Evolutionary conservation across 2,797 vertebrate species (phyloP).

Genomic region (Aplochiton taeniatus): DNA sequence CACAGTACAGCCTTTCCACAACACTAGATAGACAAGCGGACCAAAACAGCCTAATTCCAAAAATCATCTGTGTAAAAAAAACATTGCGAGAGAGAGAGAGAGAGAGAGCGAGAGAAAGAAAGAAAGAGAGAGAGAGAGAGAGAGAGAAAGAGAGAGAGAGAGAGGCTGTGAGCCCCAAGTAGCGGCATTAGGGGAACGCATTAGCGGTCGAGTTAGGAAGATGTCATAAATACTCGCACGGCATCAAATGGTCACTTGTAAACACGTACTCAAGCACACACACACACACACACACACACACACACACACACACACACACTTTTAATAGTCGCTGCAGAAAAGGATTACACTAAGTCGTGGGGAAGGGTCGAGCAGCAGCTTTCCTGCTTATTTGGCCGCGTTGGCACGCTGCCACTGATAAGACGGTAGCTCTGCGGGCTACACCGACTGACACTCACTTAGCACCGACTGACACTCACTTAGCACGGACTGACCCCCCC

Average conservation of each 20-base stretch:
- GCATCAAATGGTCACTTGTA: too few relatives aligned
- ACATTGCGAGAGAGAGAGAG: too few relatives aligned
- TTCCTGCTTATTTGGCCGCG: neutral
- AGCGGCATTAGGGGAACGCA: neutral
- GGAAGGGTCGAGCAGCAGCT: neutral
- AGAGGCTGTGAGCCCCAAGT: neutral
- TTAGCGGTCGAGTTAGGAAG: neutral
- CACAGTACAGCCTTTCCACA: too few relatives aligned
- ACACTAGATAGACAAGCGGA: too few relatives aligned
- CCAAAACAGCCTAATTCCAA: too few relatives aligned
- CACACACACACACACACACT: conserved; percentile 12
- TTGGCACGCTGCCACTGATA: neutral
- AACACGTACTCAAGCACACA: conserved; percentile 8
- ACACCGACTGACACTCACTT: neutral
- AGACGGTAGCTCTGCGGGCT: neutral
- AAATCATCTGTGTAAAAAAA: too few relatives aligned
- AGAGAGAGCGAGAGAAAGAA: too few relatives aligned
- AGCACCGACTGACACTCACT: neutral
- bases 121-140: too few relatives aligned
- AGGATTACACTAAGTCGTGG: too few relatives aligned
- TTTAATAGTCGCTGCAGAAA: neutral
- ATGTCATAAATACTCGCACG: too few relatives aligned
- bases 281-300: conserved; percentile 2
- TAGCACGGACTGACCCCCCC: neutral
- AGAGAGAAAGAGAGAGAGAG: too few relatives aligned